Evolutionary conservation across 1,140 invertebrate species (phyloP).

Genomic region (Drosophila busckii): DNA sequence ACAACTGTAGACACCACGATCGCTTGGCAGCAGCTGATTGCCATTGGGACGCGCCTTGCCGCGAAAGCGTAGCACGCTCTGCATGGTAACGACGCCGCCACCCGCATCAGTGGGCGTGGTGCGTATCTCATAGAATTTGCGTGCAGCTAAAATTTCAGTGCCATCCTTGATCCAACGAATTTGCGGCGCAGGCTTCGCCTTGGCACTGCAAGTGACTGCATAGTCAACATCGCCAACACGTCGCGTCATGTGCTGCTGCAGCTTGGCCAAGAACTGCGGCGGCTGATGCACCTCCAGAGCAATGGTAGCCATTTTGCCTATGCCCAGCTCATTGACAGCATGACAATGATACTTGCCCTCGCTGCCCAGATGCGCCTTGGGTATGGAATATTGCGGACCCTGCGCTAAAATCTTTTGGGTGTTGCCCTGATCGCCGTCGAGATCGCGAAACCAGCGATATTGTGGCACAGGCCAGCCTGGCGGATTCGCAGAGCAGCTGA

Average conservation of each 20-base stretch:
- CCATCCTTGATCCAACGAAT: slow-evolving; percentile 94
- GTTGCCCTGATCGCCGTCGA: slow-evolving; percentile 81
- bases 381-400: slow-evolving; percentile 90
- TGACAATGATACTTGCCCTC: slow-evolving; percentile 94
- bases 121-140: slow-evolving; percentile 88
- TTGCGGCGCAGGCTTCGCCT: slow-evolving; percentile 90
- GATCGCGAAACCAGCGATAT: slow-evolving; percentile 92
- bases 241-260: slow-evolving; percentile 89
- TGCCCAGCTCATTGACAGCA: slow-evolving; percentile 93
- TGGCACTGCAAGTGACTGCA: slow-evolving; percentile 89
- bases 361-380: slow-evolving; percentile 88
- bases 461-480: slow-evolving; percentile 93
- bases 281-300: slow-evolving; percentile 91
- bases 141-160: slow-evolving; percentile 86
- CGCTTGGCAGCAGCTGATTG: slow-evolving; percentile 88
- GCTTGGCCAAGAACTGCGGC: slow-evolving; percentile 88
- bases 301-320: slow-evolving; percentile 89
- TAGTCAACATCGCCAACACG: slow-evolving; percentile 90
- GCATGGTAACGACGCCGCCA: slow-evolving; percentile 88
- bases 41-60: slow-evolving; percentile 86
- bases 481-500: slow-evolving; percentile 91
- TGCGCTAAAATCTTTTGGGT: slow-evolving; percentile 84
- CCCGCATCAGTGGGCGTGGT: slow-evolving; percentile 86
- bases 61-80: slow-evolving; percentile 88
- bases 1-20: slow-evolving; percentile 93